Evolutionary conservation across 2,113 vertebrate species (phyloP).

Genomic region (Cygnus buccinator): DNA sequence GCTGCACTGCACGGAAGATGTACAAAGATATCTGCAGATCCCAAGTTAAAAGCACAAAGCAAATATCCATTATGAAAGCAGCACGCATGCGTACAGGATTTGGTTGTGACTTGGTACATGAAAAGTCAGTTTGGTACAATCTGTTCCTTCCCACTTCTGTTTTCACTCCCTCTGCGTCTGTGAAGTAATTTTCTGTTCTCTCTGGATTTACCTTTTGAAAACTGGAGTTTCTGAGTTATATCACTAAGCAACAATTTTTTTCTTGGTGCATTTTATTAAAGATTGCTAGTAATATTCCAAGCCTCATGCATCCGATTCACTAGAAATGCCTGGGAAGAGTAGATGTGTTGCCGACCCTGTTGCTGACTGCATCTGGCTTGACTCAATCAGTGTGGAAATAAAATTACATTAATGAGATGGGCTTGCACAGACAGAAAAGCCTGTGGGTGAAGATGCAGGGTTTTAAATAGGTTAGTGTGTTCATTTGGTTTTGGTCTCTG

Average conservation of each 20-base stretch:
- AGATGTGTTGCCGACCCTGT: neutral
- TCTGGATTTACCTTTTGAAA: neutral
- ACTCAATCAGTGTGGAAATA: slow-evolving; percentile 40
- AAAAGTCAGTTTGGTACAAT: neutral
- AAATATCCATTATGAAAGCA: neutral
- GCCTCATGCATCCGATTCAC: neutral
- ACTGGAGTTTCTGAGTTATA: neutral
- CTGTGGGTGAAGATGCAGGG: neutral
- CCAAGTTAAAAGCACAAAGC: neutral
- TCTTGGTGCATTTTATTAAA: slow-evolving; percentile 6
- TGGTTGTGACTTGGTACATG: neutral
- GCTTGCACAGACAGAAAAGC: slow-evolving; percentile 2
- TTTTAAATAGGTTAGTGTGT: neutral
- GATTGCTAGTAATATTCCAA: neutral
- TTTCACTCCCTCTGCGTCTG: neutral
- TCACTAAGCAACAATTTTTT: neutral
- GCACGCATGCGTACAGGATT: rapidly evolving
- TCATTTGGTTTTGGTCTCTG: neutral
- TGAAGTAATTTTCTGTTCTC: neutral
- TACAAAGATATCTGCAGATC: neutral
- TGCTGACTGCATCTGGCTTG: neutral
- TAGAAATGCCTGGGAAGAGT: slow-evolving; percentile 8
- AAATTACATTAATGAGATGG: slow-evolving; percentile 8
- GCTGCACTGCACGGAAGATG: neutral
- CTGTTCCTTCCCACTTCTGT: neutral